phyloP scores from a whole-genome alignment of 2,113 vertebrate species.

The Guaruba guarouba region DNA sequence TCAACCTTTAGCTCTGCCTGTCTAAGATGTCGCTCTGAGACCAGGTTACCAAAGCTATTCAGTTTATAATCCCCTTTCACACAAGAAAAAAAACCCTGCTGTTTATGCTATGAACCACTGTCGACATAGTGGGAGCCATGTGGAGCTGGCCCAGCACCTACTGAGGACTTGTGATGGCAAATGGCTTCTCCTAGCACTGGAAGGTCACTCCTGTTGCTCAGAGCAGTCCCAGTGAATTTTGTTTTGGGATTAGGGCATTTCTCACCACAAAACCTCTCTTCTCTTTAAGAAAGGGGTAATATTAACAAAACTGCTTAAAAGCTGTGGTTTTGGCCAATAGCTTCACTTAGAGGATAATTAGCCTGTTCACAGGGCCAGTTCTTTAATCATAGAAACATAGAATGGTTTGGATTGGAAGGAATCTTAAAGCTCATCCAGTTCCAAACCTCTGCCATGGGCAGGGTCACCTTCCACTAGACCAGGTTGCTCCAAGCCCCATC shows the following conservation, averaged over 20 bases:
- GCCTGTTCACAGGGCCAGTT: rapidly evolving
- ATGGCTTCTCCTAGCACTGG: not conserved
- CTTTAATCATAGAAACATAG: not conserved
- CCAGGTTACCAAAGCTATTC: not conserved
- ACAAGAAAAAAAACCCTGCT: not conserved
- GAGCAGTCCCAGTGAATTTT: not conserved
- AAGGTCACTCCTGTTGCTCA: not conserved
- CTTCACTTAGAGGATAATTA: not conserved
- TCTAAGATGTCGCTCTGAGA: not conserved
- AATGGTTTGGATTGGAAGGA: not conserved
- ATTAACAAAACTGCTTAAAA: not conserved
- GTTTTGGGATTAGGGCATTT: not conserved
- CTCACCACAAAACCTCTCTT: not conserved
- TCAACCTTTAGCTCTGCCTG: not conserved
- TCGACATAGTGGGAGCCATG: not conserved
- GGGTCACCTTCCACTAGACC: not conserved
- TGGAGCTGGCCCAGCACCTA: not conserved
- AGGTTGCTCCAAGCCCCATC: not conserved
- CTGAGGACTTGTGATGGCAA: not conserved
- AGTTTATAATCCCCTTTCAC: not conserved
- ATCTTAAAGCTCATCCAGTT: not conserved
- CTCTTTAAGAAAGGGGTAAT: not conserved
- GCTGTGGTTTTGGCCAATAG: not conserved
- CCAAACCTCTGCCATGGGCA: not conserved
- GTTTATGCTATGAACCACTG: not conserved